Conservation (phyloP, 2,113 vertebrate genomes). For the Phrynosoma platyrhinos region DNA sequence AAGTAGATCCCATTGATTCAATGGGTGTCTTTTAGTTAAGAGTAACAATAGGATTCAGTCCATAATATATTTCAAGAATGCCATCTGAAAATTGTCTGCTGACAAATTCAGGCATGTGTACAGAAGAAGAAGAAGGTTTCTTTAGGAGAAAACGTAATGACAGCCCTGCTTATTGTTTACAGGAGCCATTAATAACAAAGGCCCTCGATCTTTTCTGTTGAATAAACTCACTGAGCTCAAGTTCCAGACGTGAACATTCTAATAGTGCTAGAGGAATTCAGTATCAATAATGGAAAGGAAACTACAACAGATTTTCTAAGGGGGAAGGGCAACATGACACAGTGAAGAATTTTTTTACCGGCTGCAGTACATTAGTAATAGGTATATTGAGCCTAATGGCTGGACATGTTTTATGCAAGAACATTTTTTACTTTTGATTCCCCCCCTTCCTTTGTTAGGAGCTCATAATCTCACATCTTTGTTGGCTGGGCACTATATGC, state of each 20-base stretch:
- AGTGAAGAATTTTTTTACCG: neutral
- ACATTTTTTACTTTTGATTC: neutral
- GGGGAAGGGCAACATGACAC: neutral
- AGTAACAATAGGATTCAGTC: too few species aligned
- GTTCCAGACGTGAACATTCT: neutral
- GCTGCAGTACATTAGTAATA: neutral
- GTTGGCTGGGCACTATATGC: neutral
- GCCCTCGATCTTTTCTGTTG: neutral
- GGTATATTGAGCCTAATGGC: neutral
- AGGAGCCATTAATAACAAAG: neutral
- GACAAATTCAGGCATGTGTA: neutral
- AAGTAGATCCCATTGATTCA: too few species aligned
- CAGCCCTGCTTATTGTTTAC: neutral
- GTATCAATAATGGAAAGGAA: neutral
- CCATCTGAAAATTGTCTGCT: neutral
- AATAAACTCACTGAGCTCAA: neutral
- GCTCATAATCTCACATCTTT: neutral
- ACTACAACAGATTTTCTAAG: neutral
- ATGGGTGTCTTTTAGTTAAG: too few species aligned
- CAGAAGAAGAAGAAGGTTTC: neutral
- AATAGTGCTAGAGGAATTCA: neutral
- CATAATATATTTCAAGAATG: neutral
- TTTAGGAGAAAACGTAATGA: neutral
- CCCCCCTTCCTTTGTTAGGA: neutral
- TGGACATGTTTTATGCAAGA: neutral